A percentile compares a stretch with the other conserved stretches of the same genome.
phyloP scores from a whole-genome alignment of 2,113 vertebrate species.

The Chloebia gouldiae region DNA sequence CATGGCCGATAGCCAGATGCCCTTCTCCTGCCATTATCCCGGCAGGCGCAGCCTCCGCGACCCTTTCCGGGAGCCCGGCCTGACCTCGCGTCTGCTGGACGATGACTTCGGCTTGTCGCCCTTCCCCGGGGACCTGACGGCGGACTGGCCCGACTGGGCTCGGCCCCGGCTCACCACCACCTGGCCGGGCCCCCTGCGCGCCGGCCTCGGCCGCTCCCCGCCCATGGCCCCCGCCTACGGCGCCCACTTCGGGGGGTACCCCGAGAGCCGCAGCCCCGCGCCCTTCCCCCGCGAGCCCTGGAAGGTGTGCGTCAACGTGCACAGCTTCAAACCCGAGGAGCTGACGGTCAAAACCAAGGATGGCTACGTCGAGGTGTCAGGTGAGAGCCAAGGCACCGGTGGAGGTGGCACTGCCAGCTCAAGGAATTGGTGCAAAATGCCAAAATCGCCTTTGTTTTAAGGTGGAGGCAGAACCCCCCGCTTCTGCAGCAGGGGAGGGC shows the following conservation, averaged over 20 bases:
- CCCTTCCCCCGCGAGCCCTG: constrained; percentile 86
- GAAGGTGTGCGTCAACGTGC: constrained; percentile 99
- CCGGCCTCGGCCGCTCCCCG: constrained; percentile 79
- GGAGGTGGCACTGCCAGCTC: not conserved
- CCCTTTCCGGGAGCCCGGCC: constrained; percentile 87
- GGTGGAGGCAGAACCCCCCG: fast-evolving
- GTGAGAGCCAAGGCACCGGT: constrained; percentile 68
- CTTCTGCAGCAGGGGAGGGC: not conserved
- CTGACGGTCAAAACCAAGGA: constrained; percentile 92
- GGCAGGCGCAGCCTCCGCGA: constrained; percentile 84
- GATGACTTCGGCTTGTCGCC: constrained; percentile 91
- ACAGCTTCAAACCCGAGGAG: constrained; percentile 94
- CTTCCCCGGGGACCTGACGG: constrained; percentile 87
- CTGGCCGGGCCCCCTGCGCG: constrained; percentile 82
- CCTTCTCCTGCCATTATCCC: constrained; percentile 79
- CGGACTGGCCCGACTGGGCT: constrained; percentile 94
- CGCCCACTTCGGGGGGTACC: constrained; percentile 74
- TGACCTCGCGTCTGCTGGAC: constrained; percentile 88
- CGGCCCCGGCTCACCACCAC: constrained; percentile 87
- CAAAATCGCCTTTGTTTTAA: not conserved
- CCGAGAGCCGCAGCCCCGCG: constrained; percentile 80
- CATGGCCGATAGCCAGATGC: constrained; percentile 92
- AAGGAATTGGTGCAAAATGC: not conserved
- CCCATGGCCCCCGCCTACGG: constrained; percentile 75
- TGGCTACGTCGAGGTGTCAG: constrained; percentile 95